Base-by-base conservation (phyloP, 2,888 invertebrate genomes). In the Drosophila percnosoma region DNA sequence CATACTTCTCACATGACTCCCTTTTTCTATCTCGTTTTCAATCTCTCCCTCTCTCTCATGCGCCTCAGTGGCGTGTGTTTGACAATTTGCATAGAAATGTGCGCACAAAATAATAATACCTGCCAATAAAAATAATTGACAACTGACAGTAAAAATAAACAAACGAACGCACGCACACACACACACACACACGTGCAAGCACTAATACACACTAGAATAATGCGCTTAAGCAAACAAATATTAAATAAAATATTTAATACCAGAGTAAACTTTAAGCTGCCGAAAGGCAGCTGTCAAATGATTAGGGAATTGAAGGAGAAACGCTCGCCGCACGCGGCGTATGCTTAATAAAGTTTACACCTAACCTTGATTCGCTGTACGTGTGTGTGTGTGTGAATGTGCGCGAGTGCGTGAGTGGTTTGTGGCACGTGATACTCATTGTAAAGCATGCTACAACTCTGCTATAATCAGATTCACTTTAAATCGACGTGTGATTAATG, bases 81-180 rank as follows among this genome's bases (percentile, higher is more conserved):
- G 77, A 76, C 74, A 86, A 86, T 86, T 86, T 86, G 74, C 89
- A 86, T 86, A 80, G 74, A 83, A 76, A 83, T 80, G 80, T 80
- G 87, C 73, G 80, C 84, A 80, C 83, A 86, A 83, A 83, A 88
- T 78, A 79, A 78, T 86, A 88, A 82, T 86, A 86, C 87, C 89
- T 86, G 85, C 83, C 85, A 88, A 86, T 86, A 86, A 88, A 86
- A 86, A 86, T 86, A 86, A 88, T 86, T 88, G 85, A 86, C 89
- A 86, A 82, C 83, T 88, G 85, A 88, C 89, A 86, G 73, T 75
- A 66, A 80, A 87, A 70, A 74, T 65, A 86, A 85, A 85, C 88
- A 85, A 88, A 72, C 52, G 34, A 88, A 72, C 52, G 34, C 67
- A 62, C 45, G 61, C 38, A 57, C 51, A 42, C 27, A 38, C 29